Conservation (phyloP, 2,888 invertebrate species). For the Epinotia ramella region DNA sequence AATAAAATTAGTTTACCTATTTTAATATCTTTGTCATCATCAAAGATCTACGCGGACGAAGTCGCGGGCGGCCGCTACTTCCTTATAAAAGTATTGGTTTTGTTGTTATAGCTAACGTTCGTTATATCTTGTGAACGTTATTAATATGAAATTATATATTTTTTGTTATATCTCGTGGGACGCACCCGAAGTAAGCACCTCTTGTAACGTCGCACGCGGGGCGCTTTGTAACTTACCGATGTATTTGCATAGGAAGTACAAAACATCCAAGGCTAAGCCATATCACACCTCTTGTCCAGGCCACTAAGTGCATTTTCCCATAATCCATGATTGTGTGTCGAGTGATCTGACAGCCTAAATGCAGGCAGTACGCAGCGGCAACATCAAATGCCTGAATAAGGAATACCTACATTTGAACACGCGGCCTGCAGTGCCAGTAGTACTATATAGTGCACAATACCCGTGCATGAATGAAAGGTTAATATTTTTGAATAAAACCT, state of each 20-base stretch:
- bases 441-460: not conserved
- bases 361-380: constrained; percentile 9
- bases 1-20: too few relatives aligned
- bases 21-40: too few relatives aligned
- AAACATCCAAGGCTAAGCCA: constrained; percentile 1
- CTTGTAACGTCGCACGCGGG: constrained; percentile 14
- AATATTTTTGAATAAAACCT: not conserved
- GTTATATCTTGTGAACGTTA: too few relatives aligned
- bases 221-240: constrained; percentile 37
- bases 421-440: not conserved
- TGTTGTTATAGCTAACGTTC: too few relatives aligned
- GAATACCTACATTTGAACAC: constrained; percentile 4
- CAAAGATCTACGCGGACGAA: too few relatives aligned
- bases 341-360: constrained; percentile 28
- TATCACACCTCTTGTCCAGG: constrained; percentile 3
- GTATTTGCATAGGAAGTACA: constrained; percentile 36
- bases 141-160: too few relatives aligned
- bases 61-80: too few relatives aligned
- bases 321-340: not conserved
- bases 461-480: not conserved
- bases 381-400: constrained; percentile 28
- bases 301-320: constrained; percentile 11
- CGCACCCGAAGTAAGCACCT: constrained; percentile 9
- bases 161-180: too few relatives aligned
- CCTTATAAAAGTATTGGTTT: too few relatives aligned